Evolutionary conservation across 2,797 vertebrate species (phyloP).

Genomic region (Anomalospiza imberbis): DNA sequence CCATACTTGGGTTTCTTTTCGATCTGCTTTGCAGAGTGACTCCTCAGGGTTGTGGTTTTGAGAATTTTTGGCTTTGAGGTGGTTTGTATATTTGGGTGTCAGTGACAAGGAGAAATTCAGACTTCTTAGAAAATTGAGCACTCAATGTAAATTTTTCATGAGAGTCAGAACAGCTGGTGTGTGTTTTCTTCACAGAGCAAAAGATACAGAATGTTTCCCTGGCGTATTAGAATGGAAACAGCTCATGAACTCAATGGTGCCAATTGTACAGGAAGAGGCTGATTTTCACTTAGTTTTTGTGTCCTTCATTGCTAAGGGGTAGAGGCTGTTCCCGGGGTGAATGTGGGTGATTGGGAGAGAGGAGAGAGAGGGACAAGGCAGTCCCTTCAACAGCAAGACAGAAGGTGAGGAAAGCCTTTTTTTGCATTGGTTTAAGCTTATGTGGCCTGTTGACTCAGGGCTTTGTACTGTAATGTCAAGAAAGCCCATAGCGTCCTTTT

Average conservation of each 20-base stretch:
- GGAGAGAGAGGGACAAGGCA: background rate
- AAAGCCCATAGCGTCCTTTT: background rate
- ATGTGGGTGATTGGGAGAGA: rapidly evolving
- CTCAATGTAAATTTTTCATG: background rate
- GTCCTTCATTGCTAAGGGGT: background rate
- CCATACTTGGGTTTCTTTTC: background rate
- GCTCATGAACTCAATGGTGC: rapidly evolving
- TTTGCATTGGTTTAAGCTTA: background rate
- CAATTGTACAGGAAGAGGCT: background rate
- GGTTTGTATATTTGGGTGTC: background rate
- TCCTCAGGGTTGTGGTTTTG: background rate
- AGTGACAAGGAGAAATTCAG: constrained; percentile 9
- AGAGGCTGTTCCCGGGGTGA: background rate
- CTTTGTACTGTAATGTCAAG: background rate
- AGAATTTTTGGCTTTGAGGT: background rate
- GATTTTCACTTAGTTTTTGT: background rate
- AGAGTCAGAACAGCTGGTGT: background rate
- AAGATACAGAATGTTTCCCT: background rate
- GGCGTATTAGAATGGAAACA: background rate
- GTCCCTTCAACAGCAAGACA: background rate
- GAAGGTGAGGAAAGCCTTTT: background rate
- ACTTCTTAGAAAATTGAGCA: background rate
- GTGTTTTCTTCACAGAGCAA: background rate
- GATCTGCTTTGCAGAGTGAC: background rate
- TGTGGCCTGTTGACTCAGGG: background rate